Conservation (phyloP, 2,888 invertebrate species). For the Lamellibrachia satsuma region DNA sequence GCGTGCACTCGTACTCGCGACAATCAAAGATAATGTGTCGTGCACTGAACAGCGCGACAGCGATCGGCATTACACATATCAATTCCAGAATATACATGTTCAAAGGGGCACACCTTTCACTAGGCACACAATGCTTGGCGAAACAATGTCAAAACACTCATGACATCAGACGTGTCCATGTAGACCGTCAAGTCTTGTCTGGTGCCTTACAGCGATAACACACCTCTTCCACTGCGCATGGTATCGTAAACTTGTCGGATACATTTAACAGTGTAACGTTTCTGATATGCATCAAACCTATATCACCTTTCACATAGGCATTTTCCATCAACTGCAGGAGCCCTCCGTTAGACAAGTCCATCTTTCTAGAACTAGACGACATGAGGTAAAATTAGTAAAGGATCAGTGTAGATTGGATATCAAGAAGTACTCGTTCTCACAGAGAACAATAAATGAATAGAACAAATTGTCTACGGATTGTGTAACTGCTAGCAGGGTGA, state of each 20-base stretch:
- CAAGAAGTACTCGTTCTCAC: too few species aligned
- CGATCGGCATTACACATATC: not conserved
- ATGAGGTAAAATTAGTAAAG: too few species aligned
- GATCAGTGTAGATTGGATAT: too few species aligned
- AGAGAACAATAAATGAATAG: too few species aligned
- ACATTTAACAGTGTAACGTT: not conserved
- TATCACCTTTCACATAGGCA: too few species aligned
- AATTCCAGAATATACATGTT: not conserved
- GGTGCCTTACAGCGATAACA: not conserved
- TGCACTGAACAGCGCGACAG: not conserved
- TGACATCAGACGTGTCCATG: not conserved
- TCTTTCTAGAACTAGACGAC: too few species aligned
- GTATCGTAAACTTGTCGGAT: not conserved
- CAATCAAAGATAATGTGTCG: not conserved
- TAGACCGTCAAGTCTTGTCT: not conserved
- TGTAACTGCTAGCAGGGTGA: too few species aligned
- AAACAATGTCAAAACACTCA: not conserved
- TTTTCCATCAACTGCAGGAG: too few species aligned
- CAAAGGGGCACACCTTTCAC: not conserved
- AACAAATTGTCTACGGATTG: too few species aligned
- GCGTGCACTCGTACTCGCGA: not conserved
- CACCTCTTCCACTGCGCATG: not conserved
- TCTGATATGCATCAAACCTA: too few species aligned
- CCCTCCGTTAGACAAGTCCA: too few species aligned
- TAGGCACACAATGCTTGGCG: not conserved